These are phyloP conservation scores for Chrysomela aeneicollis DNA, from an alignment of 2,888 invertebrate genomes.

Conservation along the genomic window DNA sequence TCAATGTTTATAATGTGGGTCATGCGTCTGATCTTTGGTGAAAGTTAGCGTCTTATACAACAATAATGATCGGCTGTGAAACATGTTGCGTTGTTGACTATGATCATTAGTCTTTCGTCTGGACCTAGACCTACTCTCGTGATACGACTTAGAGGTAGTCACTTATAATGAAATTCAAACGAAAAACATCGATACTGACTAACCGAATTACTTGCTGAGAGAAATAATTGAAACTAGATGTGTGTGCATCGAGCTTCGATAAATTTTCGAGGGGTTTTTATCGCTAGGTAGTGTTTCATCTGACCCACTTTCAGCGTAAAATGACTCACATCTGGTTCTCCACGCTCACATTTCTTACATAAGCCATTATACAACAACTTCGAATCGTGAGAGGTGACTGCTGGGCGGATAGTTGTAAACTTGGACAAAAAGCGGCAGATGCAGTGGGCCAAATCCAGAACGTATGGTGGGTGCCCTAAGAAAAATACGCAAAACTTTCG, in stretches of 20 bases:
- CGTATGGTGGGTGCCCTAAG: too few relatives aligned
- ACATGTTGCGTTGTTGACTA: neutral
- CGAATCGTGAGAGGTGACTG: neutral
- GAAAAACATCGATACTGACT: too few relatives aligned
- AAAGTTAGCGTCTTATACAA: neutral
- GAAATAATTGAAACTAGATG: too few relatives aligned
- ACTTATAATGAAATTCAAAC: too few relatives aligned
- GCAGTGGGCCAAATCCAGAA: too few relatives aligned
- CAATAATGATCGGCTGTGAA: neutral
- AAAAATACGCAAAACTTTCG: too few relatives aligned
- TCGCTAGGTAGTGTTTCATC: neutral
- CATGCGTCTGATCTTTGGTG: neutral
- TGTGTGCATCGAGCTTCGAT: too few relatives aligned
- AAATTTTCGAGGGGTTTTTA: neutral
- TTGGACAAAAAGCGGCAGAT: too few relatives aligned
- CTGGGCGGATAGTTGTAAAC: too few relatives aligned
- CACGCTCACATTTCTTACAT: neutral
- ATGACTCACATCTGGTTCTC: neutral
- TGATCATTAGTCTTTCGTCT: neutral
- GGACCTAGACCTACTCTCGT: conserved; percentile 1
- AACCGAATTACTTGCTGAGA: too few relatives aligned
- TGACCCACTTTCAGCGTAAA: neutral
- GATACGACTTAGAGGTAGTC: too few relatives aligned
- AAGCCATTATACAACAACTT: neutral
- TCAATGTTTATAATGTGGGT: neutral